Conservation (phyloP, 2,888 invertebrate species). For the Drosophila lutescens region DNA sequence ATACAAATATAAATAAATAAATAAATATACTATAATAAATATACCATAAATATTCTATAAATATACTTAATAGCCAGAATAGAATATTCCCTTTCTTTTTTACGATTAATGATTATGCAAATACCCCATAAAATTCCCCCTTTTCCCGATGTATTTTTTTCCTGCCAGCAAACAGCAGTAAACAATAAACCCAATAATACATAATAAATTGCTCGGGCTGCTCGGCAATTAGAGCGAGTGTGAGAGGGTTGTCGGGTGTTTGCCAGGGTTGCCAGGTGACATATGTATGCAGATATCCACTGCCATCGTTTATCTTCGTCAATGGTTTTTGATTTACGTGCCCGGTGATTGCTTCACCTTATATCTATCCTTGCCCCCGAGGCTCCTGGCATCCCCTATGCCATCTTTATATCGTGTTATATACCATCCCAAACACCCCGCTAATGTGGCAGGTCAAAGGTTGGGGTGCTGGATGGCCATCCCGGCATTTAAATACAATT, state of each 20-base stretch:
- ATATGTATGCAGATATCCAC: constrained; percentile 6
- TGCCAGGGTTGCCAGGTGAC: constrained; percentile 26
- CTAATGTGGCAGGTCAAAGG: constrained; percentile 63
- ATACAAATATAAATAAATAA: too few species aligned
- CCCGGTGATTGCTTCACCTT: constrained; percentile 55
- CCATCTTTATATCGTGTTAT: too few species aligned
- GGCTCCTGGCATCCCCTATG: background rate
- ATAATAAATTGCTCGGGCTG: constrained; percentile 8
- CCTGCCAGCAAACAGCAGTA: background rate
- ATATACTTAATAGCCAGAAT: too few species aligned
- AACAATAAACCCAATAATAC: constrained; percentile 17
- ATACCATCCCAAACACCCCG: background rate
- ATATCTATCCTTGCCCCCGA: background rate
- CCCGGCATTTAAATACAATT: constrained; percentile 61
- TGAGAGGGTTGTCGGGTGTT: background rate
- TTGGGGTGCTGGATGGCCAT: constrained; percentile 10
- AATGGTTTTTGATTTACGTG: constrained; percentile 68
- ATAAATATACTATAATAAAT: too few species aligned
- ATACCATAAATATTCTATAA: too few species aligned
- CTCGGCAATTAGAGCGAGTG: constrained; percentile 3
- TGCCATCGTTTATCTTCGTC: constrained; percentile 65
- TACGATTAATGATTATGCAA: background rate
- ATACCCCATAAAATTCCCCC: background rate
- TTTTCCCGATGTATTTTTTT: background rate
- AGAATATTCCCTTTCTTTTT: background rate